Evolutionary conservation across 2,113 vertebrate genomes (phyloP).

Genomic region (Mustela nigripes): DNA sequence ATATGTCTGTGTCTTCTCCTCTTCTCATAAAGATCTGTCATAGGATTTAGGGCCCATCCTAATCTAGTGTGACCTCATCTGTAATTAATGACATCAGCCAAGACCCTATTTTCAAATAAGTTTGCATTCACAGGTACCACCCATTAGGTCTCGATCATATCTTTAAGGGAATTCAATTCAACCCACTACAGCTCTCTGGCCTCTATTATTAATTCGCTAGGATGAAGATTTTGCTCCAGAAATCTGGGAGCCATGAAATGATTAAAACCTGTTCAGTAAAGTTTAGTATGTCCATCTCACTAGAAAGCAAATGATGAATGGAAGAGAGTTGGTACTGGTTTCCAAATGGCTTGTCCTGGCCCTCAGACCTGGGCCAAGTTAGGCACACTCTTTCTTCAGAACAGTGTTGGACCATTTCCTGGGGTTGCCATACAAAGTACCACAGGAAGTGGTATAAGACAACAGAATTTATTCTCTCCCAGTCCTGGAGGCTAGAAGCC

Average conservation of each 20-base stretch:
- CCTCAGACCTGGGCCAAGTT: background rate
- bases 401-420: background rate
- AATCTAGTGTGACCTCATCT: background rate
- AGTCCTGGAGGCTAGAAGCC: background rate
- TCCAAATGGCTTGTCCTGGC: background rate
- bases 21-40: background rate
- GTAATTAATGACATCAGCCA: background rate
- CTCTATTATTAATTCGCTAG: background rate
- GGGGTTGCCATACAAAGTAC: accelerated
- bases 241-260: background rate
- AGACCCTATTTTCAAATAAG: background rate
- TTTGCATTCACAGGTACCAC: background rate
- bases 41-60: background rate
- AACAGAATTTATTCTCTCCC: background rate
- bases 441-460: background rate
- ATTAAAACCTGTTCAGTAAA: background rate
- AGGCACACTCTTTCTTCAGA: background rate
- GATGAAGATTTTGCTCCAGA: background rate
- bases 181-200: background rate
- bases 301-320: background rate
- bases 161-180: background rate
- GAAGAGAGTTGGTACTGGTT: background rate
- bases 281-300: background rate
- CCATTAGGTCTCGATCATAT: accelerated
- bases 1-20: background rate